Base-by-base conservation (phyloP, 2,113 vertebrate species). In the Cnemophilus loriae region DNA sequence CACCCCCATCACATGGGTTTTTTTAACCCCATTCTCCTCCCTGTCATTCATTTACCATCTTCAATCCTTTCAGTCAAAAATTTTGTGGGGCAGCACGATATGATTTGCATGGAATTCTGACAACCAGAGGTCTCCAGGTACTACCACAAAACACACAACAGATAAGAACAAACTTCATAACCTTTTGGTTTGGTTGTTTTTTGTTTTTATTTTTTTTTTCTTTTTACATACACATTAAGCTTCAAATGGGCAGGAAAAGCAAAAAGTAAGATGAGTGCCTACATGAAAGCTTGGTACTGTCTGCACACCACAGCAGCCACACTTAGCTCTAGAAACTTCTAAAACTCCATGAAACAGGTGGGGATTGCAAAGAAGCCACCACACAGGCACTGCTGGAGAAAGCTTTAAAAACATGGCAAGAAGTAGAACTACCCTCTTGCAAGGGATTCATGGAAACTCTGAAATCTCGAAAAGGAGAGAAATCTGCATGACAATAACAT, bases 401-500 rank as follows among this genome's bases (percentile, higher is more conserved):
- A 96, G 85, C 78, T 87, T 84, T 8, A 18, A 63, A 85, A 89
- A 61, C 52, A n/a, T 9, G 6, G 13, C 59, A 84, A 84, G 86
- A 85, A 44, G 81, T 27, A 42, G 80, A 96, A 83, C 79, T 93
- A 71, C 84, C 76, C 46, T 78, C 57, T 94, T 93, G 89, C 57
- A 82, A 92, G 21, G 27, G 37, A 95, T 94, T 93, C 35, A 37
- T 17, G 28, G 92, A 87, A 90, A 24, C 86, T 92, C 84, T 61
- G 87, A 93, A 95, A 94, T 70, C 74, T 78, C 86, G 11, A 95
- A 96, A 96, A 90, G 52, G 70, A 90, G 73, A 61, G 23, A 80
- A 87, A 97, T 98, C 96, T 97, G 93, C 97, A 97, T 97, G 84
- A 97, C 91, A 98, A 97, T 97, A 90, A 79, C 70, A 14, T 70